Conservation (phyloP, 2,888 invertebrate species). For the Drosophila kokeensis region DNA sequence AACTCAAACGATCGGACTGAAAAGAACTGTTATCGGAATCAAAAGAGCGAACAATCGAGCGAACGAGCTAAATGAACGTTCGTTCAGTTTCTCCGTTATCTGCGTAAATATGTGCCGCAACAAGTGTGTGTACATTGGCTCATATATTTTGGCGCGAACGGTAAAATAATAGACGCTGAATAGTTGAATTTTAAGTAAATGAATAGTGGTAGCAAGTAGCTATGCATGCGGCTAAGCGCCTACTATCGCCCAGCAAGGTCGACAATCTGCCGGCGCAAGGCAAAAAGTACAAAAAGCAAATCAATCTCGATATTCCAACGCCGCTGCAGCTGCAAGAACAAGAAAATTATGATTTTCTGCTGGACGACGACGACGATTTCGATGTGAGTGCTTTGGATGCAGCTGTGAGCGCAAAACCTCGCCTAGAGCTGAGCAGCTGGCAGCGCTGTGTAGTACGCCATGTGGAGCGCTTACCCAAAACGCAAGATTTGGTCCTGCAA, state of each 20-base stretch:
- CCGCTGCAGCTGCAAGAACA: slow-evolving; percentile 16
- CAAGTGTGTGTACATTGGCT: slow-evolving; percentile 30
- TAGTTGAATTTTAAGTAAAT: neutral
- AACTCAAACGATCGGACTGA: neutral
- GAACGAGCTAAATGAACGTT: slow-evolving; percentile 7
- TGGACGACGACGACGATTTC: slow-evolving; percentile 74
- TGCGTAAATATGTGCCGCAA: neutral
- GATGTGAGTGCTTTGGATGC: slow-evolving; percentile 54
- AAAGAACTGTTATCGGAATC: neutral
- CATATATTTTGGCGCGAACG: slow-evolving; percentile 44
- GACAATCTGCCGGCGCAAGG: slow-evolving; percentile 26
- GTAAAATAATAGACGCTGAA: slow-evolving; percentile 23
- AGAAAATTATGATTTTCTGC: slow-evolving; percentile 71
- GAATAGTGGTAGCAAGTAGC: neutral
- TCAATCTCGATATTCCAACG: neutral
- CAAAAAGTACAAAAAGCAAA: slow-evolving; percentile 54
- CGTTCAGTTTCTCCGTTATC: neutral
- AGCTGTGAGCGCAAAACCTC: slow-evolving; percentile 9
- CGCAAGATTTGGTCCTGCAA: slow-evolving; percentile 57
- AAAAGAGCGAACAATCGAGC: neutral
- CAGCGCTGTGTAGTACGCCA: slow-evolving; percentile 82
- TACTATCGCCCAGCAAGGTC: slow-evolving; percentile 62
- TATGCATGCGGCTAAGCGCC: slow-evolving; percentile 52
- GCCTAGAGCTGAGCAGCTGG: slow-evolving; percentile 81
- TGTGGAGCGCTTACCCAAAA: slow-evolving; percentile 66